Base-by-base conservation (phyloP, 2,888 invertebrate genomes). In the Pachycephus smyrnensis region DNA sequence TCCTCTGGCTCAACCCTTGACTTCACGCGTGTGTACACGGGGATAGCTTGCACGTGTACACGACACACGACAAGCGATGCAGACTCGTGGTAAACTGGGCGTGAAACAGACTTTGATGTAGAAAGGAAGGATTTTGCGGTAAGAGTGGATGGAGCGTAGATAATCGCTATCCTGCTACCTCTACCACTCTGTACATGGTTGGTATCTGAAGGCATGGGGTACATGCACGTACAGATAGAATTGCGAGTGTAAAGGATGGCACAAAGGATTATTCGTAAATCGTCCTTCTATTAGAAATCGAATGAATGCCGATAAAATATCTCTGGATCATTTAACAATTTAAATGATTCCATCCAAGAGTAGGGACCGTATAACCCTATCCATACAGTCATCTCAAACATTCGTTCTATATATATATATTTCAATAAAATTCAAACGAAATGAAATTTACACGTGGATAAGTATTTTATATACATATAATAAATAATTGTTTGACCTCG, bases 81-180 rank as follows among this genome's bases (percentile, higher is more conserved):
- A 76, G 73, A 36, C 76, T 82, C 78, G 81, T 79, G 80, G 83
- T 77, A 86, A 88, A 88, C 84, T 83, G 82, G 84, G 83, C 85
- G 88, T 87, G 83, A 86, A 88, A 84, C 84, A 80, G 86, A 84
- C 85, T 86, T 84, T 82, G 85, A 87, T 82, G 86, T 83, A 81
- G 84, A 84, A 84, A 82, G 83, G 81, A 82, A 84, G 83, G 84
- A 88, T 86, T 86, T 86, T 82, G 86, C 80, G 85, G 87, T 81
- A 76, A 79, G 81, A 78, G 80, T 78, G 83, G 82, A 87, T 88
- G 81, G 83, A 86, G 84, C 84, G 85, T 85, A 82, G 84, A 88
- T 87, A 88, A 88, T 88, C 86, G 85, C 77, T 74, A 79, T 35
- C 32, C 32, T 33, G 32, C 55, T 55, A 6, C 23, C 55, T 23